phyloP scores from a whole-genome alignment of 2,113 vertebrate genomes.

The Campylomormyrus numenius region DNA sequence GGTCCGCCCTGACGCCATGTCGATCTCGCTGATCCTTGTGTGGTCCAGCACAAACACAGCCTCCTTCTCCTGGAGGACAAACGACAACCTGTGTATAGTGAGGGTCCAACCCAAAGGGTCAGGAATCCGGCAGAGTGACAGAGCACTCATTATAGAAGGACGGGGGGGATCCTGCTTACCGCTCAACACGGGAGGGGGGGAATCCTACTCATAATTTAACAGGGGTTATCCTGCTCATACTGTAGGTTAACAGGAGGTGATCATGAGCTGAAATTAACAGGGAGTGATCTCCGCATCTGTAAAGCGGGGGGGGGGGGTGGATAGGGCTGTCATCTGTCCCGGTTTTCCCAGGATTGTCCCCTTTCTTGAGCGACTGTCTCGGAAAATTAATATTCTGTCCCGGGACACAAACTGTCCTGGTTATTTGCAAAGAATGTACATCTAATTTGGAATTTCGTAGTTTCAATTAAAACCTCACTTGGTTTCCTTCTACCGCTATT shows the following conservation, averaged over 20 bases:
- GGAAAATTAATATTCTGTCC: too few species aligned
- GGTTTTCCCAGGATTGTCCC: too few species aligned
- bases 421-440: too few species aligned
- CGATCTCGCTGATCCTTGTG: conserved; percentile 79
- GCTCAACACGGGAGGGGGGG: neutral
- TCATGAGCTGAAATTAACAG: neutral
- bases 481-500: too few species aligned
- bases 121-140: neutral
- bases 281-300: too few species aligned
- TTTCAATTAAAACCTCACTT: too few species aligned
- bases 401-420: too few species aligned
- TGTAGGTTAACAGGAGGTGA: neutral
- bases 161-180: neutral
- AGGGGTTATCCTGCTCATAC: neutral
- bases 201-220: neutral
- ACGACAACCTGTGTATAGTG: conserved; percentile 12
- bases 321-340: too few species aligned
- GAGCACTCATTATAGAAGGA: neutral
- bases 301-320: neutral
- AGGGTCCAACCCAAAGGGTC: neutral
- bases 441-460: too few species aligned
- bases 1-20: conserved; percentile 75
- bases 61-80: conserved; percentile 76
- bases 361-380: too few species aligned
- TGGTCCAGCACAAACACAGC: conserved; percentile 79